phyloP scores from a whole-genome alignment of 2,888 invertebrate genomes.

The Dugesia japonica region DNA sequence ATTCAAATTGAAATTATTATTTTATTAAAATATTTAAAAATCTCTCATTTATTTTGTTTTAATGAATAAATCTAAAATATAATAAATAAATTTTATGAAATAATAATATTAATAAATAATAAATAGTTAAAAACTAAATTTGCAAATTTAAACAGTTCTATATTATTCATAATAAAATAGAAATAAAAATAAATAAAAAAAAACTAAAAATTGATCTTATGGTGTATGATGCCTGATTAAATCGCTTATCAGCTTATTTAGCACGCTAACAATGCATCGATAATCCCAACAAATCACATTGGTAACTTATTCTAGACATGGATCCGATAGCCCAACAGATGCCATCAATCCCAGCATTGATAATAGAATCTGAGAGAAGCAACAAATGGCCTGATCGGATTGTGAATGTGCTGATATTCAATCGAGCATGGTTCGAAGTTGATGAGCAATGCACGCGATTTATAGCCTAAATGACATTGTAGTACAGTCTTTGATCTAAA shows the following conservation, averaged over 20 bases:
- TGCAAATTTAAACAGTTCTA: no score
- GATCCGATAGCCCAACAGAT: constrained; percentile 5
- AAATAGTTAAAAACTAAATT: no score
- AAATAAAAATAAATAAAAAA: neutral
- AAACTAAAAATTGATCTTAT: neutral
- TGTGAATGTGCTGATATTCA: constrained; percentile 13
- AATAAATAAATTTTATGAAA: no score
- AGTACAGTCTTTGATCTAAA: neutral
- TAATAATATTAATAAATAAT: no score
- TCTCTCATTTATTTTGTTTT: no score
- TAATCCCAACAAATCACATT: constrained; percentile 6
- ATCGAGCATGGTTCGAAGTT: constrained; percentile 13
- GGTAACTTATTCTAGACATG: neutral
- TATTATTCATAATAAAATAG: no score
- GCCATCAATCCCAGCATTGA: neutral
- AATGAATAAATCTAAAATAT: no score
- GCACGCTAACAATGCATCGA: constrained; percentile 15
- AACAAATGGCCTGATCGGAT: constrained; percentile 11
- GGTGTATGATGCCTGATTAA: constrained; percentile 15
- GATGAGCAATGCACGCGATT: neutral
- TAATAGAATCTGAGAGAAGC: neutral
- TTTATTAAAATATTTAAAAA: no score
- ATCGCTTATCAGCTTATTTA: constrained; percentile 20
- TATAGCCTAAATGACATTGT: constrained; percentile 15
- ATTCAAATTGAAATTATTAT: no score